Conservation (phyloP, 2,113 vertebrate genomes). For the Nothoprocta pentlandii region DNA sequence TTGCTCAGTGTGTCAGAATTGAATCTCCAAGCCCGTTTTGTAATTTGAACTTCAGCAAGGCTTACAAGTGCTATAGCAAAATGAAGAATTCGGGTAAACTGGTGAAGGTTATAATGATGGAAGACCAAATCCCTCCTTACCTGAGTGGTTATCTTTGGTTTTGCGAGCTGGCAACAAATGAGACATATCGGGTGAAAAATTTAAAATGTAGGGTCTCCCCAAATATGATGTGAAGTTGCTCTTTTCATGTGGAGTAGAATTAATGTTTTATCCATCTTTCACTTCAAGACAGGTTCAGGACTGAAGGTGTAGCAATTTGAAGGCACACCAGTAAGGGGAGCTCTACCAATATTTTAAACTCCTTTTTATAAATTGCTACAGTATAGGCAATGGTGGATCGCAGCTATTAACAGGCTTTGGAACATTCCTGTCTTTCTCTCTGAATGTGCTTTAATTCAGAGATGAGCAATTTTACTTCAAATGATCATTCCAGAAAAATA, state of each 20-base stretch:
- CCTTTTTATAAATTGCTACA: background rate
- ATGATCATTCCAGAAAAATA: background rate
- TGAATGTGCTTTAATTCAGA: background rate
- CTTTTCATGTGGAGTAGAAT: background rate
- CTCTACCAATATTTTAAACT: slow-evolving; percentile 51
- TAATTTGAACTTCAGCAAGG: background rate
- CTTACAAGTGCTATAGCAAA: background rate
- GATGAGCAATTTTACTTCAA: background rate
- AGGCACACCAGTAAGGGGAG: slow-evolving; percentile 64
- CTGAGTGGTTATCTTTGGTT: background rate
- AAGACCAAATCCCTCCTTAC: background rate
- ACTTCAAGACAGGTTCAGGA: background rate
- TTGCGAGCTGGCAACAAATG: background rate
- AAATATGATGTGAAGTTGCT: background rate
- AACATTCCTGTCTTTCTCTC: background rate
- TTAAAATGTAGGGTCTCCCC: background rate
- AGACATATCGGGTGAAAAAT: background rate
- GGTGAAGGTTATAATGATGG: background rate
- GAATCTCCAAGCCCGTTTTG: background rate
- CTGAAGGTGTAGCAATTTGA: background rate
- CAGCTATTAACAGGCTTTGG: background rate
- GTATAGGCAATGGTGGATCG: background rate
- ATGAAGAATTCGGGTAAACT: background rate
- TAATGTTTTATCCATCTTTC: background rate
- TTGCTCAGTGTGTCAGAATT: background rate